Evolutionary conservation across 2,113 vertebrate genomes (phyloP).

Genomic region (Dinomys branickii): DNA sequence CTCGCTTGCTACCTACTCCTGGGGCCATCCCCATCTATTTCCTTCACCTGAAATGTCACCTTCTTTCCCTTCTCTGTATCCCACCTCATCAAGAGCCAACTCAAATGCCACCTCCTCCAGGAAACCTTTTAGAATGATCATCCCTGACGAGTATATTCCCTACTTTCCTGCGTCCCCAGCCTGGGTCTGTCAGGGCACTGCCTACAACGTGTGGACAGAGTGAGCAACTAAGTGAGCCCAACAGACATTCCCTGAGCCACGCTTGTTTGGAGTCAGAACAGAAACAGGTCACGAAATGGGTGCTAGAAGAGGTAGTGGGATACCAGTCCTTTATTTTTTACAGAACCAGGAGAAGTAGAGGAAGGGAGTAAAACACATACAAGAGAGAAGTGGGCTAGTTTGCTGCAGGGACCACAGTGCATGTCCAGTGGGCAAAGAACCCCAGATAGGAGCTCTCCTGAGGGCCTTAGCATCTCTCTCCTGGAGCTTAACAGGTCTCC

Average conservation of each 20-base stretch:
- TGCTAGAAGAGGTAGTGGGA: neutral
- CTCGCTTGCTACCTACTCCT: rapidly evolving
- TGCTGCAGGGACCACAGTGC: neutral
- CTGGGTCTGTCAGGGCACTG: neutral
- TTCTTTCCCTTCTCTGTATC: neutral
- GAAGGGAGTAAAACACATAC: neutral
- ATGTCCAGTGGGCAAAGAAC: neutral
- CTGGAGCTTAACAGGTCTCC: neutral
- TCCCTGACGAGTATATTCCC: neutral
- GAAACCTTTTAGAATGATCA: neutral
- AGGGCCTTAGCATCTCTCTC: neutral
- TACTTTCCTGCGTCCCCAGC: neutral
- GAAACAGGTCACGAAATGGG: neutral
- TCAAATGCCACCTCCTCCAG: conserved; percentile 2
- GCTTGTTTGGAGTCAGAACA: neutral
- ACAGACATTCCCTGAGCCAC: neutral
- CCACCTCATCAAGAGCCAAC: neutral
- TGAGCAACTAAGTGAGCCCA: neutral
- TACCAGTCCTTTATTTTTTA: neutral
- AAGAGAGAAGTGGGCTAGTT: neutral
- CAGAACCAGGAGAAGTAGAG: neutral
- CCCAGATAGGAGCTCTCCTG: neutral
- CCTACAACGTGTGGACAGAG: neutral
- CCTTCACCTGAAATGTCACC: neutral
- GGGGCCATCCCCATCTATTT: neutral